These are phyloP conservation scores for Oreotrochilus melanogaster DNA, from an alignment of 2,113 vertebrate species.

Conservation along the genomic window DNA sequence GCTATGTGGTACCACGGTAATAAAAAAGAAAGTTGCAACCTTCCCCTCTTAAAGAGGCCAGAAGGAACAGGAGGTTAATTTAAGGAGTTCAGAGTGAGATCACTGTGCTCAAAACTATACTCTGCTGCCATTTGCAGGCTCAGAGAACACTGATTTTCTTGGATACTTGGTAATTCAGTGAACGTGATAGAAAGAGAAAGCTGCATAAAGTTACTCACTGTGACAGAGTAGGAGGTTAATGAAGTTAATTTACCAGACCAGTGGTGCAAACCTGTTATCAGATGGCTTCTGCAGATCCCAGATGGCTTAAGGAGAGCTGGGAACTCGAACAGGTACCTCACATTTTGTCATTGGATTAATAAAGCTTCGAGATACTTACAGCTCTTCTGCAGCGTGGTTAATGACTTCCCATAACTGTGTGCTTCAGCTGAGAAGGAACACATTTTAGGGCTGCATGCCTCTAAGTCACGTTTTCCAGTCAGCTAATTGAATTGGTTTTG, in stretches of 20 bases:
- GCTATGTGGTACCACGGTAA: neutral
- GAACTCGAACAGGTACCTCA: conserved; percentile 19
- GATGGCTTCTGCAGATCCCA: conserved; percentile 45
- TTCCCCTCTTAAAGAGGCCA: neutral
- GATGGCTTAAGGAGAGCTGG: conserved; percentile 18
- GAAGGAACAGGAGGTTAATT: conserved; percentile 13
- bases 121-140: neutral
- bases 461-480: neutral
- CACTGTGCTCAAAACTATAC: neutral
- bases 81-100: neutral
- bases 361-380: neutral
- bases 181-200: neutral
- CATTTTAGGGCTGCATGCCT: neutral
- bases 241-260: conserved; percentile 68
- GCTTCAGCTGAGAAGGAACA: neutral
- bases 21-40: conserved; percentile 18
- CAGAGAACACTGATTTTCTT: neutral
- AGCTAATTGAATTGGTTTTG: conserved; percentile 8
- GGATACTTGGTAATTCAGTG: neutral
- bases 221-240: conserved; percentile 34
- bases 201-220: neutral
- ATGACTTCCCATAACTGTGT: neutral
- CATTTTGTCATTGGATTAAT: neutral
- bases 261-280: conserved; percentile 45
- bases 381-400: neutral